phyloP scores from a whole-genome alignment of 2,113 vertebrate species.

The Megatriorchis doriae region DNA sequence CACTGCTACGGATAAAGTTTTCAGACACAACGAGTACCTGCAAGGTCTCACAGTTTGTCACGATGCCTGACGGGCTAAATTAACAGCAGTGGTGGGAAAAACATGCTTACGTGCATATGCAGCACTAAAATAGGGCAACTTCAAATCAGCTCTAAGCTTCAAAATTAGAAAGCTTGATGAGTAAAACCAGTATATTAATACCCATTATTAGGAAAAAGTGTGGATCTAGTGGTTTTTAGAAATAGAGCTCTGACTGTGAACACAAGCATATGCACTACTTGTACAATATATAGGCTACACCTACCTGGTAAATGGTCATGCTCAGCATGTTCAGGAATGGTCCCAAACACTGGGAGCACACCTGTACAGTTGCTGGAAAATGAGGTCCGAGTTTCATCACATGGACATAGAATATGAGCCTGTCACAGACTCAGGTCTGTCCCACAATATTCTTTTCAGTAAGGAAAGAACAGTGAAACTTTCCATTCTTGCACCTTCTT shows the following conservation, averaged over 20 bases:
- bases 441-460: background rate
- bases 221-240: background rate
- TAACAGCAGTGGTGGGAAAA: background rate
- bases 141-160: background rate
- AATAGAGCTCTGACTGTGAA: background rate
- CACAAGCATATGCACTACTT: rapidly evolving
- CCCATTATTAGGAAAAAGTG: background rate
- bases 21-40: background rate
- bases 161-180: background rate
- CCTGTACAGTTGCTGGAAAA: background rate
- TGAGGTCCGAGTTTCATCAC: background rate
- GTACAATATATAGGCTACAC: background rate
- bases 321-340: background rate
- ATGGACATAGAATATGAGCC: background rate
- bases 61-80: background rate
- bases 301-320: background rate
- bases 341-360: background rate
- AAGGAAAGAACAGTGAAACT: background rate
- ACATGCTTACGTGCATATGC: background rate
- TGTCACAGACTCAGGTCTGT: background rate
- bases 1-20: background rate
- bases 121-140: background rate
- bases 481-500: background rate
- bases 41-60: background rate
- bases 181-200: background rate